Conservation (phyloP, 2,113 vertebrate genomes). For the Peromyscus polionotus region DNA sequence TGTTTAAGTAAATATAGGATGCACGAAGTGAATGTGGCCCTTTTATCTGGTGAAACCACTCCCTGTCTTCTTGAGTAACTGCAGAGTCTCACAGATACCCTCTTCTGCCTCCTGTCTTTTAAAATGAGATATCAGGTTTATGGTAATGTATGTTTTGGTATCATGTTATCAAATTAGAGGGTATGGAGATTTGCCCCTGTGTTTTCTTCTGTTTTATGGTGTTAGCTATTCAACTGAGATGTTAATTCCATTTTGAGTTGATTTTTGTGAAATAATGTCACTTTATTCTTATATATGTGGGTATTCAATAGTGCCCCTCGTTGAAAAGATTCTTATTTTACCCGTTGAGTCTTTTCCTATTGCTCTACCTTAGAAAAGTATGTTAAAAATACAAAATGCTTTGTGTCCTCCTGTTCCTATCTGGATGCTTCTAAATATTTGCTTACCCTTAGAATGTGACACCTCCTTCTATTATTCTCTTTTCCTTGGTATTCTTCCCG, state of each 20-base stretch:
- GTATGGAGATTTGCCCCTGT: neutral
- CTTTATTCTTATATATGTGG: neutral
- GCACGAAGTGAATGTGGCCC: neutral
- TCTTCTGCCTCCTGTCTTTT: neutral
- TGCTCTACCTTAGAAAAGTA: neutral
- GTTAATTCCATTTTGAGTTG: neutral
- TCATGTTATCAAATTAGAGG: neutral
- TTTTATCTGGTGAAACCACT: neutral
- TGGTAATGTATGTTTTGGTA: neutral
- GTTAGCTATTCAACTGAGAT: neutral
- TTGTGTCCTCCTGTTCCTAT: neutral
- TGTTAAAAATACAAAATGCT: neutral
- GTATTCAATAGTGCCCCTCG: neutral
- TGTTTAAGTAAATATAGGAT: neutral
- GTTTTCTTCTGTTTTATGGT: neutral
- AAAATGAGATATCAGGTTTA: neutral
- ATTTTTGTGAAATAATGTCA: neutral
- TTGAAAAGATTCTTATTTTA: neutral
- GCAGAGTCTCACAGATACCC: neutral
- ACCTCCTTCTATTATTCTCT: neutral
- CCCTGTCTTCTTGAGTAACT: neutral
- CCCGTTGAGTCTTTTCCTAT: neutral
- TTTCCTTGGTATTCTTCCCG: neutral
- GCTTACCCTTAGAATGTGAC: neutral
- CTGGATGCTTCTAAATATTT: neutral